A percentile compares a stretch with the other conserved stretches of the same genome.
phyloP scores from a whole-genome alignment of 2,888 invertebrate genomes.

The Noctua comes region DNA sequence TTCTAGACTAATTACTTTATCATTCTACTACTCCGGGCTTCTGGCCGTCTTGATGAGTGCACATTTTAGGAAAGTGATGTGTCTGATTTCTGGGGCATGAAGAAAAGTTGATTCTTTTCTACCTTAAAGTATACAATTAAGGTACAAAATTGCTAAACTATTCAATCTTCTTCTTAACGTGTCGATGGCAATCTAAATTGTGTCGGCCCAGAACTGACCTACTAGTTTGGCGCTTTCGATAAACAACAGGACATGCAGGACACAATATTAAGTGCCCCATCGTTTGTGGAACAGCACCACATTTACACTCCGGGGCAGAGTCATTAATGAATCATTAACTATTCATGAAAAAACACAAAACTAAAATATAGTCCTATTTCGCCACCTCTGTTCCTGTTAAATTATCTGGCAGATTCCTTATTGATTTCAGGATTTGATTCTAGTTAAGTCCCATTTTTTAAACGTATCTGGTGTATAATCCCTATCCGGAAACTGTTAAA shows the following conservation, averaged over 20 bases:
- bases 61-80: background rate
- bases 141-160: background rate
- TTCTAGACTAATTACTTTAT: constrained; percentile 10
- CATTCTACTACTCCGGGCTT: background rate
- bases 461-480: background rate
- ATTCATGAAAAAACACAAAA: background rate
- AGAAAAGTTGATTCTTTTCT: background rate
- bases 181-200: too few relatives aligned
- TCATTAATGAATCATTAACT: too few relatives aligned
- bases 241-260: too few relatives aligned
- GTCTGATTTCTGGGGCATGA: background rate
- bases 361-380: background rate
- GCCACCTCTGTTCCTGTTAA: background rate
- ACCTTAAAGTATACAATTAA: background rate
- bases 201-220: too few relatives aligned
- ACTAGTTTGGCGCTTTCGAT: too few relatives aligned
- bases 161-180: background rate
- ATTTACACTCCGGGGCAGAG: too few relatives aligned
- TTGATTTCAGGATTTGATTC: background rate
- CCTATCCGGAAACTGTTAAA: background rate
- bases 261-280: too few relatives aligned
- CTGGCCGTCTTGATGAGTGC: background rate
- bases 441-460: background rate
- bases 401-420: background rate
- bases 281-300: too few relatives aligned